Base-by-base conservation (phyloP, 1,140 invertebrate genomes). In the Drosophila ironensis region DNA sequence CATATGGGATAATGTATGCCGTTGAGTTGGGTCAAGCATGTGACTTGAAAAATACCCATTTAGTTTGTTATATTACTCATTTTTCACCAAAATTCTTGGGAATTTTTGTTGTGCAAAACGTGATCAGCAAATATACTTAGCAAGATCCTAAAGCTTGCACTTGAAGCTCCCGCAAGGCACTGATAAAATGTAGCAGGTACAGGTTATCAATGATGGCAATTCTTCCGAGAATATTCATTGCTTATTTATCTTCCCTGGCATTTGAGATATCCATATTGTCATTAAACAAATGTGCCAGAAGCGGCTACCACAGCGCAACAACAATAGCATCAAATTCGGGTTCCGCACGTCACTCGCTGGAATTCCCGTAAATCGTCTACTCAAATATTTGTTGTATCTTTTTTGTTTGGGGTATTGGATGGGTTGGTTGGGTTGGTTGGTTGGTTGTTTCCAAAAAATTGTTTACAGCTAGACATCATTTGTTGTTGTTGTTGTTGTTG, bases 271-370 rank as follows among this genome's bases (percentile, higher is more conserved):
- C n/a, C n/a, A n/a, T 66, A 80, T 86, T 86, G 80, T 86, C 81
- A 86, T 87, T 86, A 80, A 87, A 86, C 80, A 86, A 86, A 84
- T 84, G 70, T 84, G 74, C 74, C 80, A 84, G 72, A 80, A 87
- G 81, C 66, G 54, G 57, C 78, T 77, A 40, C 68, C 64, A 50
- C 6, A 37, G 14, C n/a, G 38, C 44, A 57, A 51, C 56, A 63
- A 56, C 53, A 47, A 17, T 22, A 57, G 25, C 51, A 67, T 64
- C 27, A 72, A 64, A 46, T 80, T 81, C 74, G 81, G 80, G 74
- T 78, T 80, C 52, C 54, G 69, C 71, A 66, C 80, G 81, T 87
- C 80, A 86, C 81, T 86, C 71, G 75, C 60, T 86, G 80, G 80
- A 86, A 86, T 86, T 86, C 80, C 80, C 80, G 73, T 86, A 86